Percentiles rank a stretch among this genome's conserved stretches.
phyloP scores from a whole-genome alignment of 2,113 vertebrate genomes.

The Daubentonia madagascariensis region DNA sequence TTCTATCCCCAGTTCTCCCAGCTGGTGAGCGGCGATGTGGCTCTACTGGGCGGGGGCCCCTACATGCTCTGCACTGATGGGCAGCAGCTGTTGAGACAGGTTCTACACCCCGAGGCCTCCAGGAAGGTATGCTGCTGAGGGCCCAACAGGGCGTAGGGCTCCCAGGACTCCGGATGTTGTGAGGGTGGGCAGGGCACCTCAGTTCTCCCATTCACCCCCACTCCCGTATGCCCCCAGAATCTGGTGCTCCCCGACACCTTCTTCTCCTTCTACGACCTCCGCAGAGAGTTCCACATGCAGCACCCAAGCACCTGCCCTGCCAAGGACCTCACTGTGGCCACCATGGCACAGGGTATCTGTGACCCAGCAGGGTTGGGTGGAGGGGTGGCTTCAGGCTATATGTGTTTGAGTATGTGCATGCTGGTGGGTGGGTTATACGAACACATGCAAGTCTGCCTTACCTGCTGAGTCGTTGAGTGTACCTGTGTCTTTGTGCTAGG shows the following conservation, averaged over 20 bases:
- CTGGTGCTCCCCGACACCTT: slow-evolving; percentile 93
- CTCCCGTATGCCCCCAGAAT: slow-evolving; percentile 84
- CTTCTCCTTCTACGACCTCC: slow-evolving; percentile 95
- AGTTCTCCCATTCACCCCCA: slow-evolving; percentile 7
- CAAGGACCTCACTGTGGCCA: slow-evolving; percentile 88
- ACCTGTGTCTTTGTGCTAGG: background rate
- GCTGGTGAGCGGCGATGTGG: slow-evolving; percentile 91
- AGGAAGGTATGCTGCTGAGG: slow-evolving; percentile 89
- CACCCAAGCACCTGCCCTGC: slow-evolving; percentile 86
- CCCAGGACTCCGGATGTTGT: background rate
- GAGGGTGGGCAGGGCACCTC: background rate
- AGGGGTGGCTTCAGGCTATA: background rate
- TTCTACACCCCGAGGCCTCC: slow-evolving; percentile 94
- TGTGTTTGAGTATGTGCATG: background rate
- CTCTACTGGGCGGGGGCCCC: slow-evolving; percentile 89
- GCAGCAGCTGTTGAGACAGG: slow-evolving; percentile 92
- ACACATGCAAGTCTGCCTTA: background rate
- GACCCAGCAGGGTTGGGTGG: background rate
- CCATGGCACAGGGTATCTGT: slow-evolving; percentile 96
- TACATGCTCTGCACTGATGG: slow-evolving; percentile 94
- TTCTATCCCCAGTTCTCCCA: slow-evolving; percentile 89
- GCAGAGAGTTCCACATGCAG: slow-evolving; percentile 92
- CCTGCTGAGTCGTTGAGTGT: background rate
- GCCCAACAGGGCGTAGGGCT: background rate
- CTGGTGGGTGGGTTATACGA: background rate